Evolutionary conservation across 2,888 invertebrate species (phyloP), one percentile per base, ranked within the genome.

Genomic region (Anthophora plumipes): DNA sequence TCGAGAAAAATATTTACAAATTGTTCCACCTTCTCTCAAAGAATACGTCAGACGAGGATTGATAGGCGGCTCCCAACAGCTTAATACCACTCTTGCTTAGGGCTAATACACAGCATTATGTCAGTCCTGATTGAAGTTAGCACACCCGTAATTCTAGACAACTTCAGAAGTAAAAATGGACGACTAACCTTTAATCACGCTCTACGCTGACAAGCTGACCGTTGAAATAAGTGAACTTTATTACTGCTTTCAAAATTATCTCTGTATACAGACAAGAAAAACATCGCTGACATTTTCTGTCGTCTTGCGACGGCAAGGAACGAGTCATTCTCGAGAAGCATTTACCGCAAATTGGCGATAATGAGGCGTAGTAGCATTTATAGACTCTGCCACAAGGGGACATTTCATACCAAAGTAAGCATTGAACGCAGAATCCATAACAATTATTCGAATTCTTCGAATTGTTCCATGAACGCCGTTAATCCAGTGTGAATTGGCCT

Each of bases 401-500:
- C 22, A 41, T 63, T 11, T 20, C 8, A 9, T 31, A 50, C 25
- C 2, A 25, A 52, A 61, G 50, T 12, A 20, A 52, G 17, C 60
- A 20, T 17, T 11, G 39, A 69, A 67, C 5, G 39, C 46, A 37
- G 39, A 73, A 43, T 64, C 12, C 46, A 20, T 25, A 46, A 52
- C 52, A 25, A 74, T 77, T 66, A 25, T 46, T 20, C 52, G 25
- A 67, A 66, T 75, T 67, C 39, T 20, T 5, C n/a, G 46, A 48
- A 67, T 57, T 75, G 20, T 55, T 14, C 20, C n/a, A 20, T 31
- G 66, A n/a, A 8, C 1, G 59, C 22, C 11, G 31, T 68, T 43
- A 54, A 50, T 50, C 39, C 70, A 50, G 73, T 80, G 82, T 86
- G 82, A 76, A 81, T 63, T 50, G 54, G 20, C 73, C 82, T 71